Conservation (phyloP, 1,140 invertebrate genomes). For the Heliconius himera region DNA sequence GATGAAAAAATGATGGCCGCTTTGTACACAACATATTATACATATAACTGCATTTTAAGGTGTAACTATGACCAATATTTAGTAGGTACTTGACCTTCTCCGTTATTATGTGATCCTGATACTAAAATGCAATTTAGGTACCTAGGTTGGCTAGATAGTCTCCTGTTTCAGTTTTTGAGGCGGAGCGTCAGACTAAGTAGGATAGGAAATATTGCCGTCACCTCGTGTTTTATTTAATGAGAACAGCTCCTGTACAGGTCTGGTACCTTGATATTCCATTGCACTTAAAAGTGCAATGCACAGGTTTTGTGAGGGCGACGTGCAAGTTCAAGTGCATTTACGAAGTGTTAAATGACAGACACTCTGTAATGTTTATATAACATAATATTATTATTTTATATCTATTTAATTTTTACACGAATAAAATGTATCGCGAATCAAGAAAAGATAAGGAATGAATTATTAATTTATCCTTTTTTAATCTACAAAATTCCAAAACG, state of each 20-base stretch:
- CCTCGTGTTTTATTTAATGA: neutral
- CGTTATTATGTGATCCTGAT: neutral
- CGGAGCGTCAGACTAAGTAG: neutral
- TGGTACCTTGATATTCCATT: neutral
- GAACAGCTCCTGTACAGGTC: neutral
- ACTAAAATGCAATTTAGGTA: constrained; percentile 8
- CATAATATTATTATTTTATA: too few relatives aligned
- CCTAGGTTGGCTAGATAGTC: neutral
- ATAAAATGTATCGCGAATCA: too few relatives aligned
- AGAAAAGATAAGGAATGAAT: too few relatives aligned
- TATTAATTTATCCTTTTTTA: too few relatives aligned
- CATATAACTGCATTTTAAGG: too few relatives aligned
- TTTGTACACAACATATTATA: too few relatives aligned
- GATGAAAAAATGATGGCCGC: too few relatives aligned
- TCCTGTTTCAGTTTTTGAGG: neutral
- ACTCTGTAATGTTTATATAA: too few relatives aligned
- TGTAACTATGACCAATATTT: too few relatives aligned
- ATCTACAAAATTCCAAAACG: too few relatives aligned
- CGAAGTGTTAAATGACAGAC: too few relatives aligned
- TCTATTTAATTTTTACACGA: too few relatives aligned
- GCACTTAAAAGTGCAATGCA: constrained; percentile 14
- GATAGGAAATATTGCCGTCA: neutral
- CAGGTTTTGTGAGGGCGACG: neutral
- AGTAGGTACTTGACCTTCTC: neutral
- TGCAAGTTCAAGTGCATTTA: neutral